phyloP scores from a whole-genome alignment of 2,113 vertebrate species.

The Varanus salvator region DNA sequence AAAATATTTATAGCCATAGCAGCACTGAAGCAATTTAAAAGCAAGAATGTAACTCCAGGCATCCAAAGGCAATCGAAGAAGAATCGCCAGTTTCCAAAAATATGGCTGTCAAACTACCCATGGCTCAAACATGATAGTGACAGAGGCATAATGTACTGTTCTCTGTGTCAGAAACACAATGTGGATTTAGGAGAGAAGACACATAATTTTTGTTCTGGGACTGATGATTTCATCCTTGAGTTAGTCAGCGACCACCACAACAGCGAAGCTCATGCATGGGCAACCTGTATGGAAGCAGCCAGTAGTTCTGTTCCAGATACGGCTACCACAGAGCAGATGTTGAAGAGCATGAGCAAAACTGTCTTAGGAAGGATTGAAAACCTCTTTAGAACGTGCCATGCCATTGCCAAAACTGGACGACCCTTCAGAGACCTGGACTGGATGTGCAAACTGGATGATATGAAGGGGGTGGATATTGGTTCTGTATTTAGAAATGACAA shows the following conservation, averaged over 20 bases:
- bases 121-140: slow-evolving; percentile 76
- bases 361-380: slow-evolving; percentile 68
- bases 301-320: slow-evolving; percentile 46
- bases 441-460: slow-evolving; percentile 71
- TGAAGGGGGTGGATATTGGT: slow-evolving; percentile 69
- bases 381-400: slow-evolving; percentile 71
- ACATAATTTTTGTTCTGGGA: slow-evolving; percentile 72
- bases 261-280: slow-evolving; percentile 75
- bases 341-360: slow-evolving; percentile 66
- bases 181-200: slow-evolving; percentile 64
- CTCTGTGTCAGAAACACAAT: slow-evolving; percentile 71
- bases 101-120: slow-evolving; percentile 76
- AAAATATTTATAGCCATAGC: slow-evolving; percentile 70
- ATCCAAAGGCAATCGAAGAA: slow-evolving; percentile 54
- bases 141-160: slow-evolving; percentile 75
- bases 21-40: slow-evolving; percentile 76
- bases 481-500: slow-evolving; percentile 70
- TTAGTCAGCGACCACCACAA: slow-evolving; percentile 70
- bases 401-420: slow-evolving; percentile 64
- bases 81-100: slow-evolving; percentile 72
- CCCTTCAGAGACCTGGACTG: slow-evolving; percentile 62
- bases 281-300: slow-evolving; percentile 70
- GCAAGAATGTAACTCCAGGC: slow-evolving; percentile 49
- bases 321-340: slow-evolving; percentile 51
- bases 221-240: slow-evolving; percentile 74